These are phyloP conservation scores for Hyla sarda DNA, from an alignment of 2,113 vertebrate genomes.

Conservation along the genomic window DNA sequence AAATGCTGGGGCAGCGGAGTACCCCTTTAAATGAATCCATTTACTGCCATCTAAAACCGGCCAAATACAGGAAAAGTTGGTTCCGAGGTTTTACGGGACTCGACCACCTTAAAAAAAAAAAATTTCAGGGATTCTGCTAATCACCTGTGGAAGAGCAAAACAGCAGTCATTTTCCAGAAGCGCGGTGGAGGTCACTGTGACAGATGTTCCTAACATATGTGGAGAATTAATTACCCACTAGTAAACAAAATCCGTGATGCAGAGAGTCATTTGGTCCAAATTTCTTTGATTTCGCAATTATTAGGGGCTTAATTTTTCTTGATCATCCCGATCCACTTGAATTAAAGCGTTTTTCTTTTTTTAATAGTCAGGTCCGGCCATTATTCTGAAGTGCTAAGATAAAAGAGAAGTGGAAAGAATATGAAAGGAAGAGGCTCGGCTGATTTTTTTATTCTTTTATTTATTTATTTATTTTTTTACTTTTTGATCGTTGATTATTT, in stretches of 20 bases:
- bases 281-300: slow-evolving; percentile 92
- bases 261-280: slow-evolving; percentile 97
- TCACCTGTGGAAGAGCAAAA: slow-evolving; percentile 86
- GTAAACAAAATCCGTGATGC: slow-evolving; percentile 98
- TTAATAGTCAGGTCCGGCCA: slow-evolving; percentile 74
- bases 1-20: too few relatives aligned
- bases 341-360: slow-evolving; percentile 75
- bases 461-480: too few relatives aligned
- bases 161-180: slow-evolving; percentile 94
- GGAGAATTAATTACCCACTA: slow-evolving; percentile 99
- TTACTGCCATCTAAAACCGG: background rate
- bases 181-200: slow-evolving; percentile 92
- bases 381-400: slow-evolving; percentile 68
- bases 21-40: too few relatives aligned
- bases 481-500: slow-evolving; percentile 75
- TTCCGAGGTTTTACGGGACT: background rate
- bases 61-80: background rate
- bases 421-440: slow-evolving; percentile 64
- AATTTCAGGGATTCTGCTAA: slow-evolving; percentile 81
- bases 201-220: slow-evolving; percentile 99
- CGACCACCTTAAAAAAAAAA: slow-evolving; percentile 8
- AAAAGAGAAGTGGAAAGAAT: slow-evolving; percentile 63
- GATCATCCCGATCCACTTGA: slow-evolving; percentile 84
- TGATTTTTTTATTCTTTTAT: slow-evolving; percentile 65
- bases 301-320: slow-evolving; percentile 95